A percentile compares a stretch with the other conserved stretches of the same genome.
These are phyloP conservation scores for Hippoglossus hippoglossus DNA, from an alignment of 2,797 vertebrate species.

Conservation along the genomic window DNA sequence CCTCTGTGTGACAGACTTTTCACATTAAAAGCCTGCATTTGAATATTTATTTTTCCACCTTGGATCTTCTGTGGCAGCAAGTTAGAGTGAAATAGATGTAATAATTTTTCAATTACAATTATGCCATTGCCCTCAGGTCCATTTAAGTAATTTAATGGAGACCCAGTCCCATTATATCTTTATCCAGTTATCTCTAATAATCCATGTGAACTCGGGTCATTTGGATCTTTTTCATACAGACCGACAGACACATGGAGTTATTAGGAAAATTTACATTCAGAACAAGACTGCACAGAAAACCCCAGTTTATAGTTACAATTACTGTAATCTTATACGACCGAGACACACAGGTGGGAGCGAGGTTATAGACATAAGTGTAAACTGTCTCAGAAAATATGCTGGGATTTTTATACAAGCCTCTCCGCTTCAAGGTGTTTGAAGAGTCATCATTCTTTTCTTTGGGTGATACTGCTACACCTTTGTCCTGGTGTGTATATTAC, in stretches of 20 bases:
- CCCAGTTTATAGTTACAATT: neutral
- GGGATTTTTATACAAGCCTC: neutral
- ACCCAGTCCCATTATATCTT: neutral
- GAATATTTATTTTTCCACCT: neutral
- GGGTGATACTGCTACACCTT: neutral
- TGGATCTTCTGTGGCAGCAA: neutral
- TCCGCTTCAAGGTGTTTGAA: neutral
- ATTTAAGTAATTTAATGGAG: neutral
- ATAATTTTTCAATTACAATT: constrained; percentile 3
- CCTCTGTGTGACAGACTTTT: neutral
- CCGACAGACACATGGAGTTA: no score
- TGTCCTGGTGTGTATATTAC: neutral
- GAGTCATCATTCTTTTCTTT: neutral
- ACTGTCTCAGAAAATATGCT: no score
- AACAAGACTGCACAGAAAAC: neutral
- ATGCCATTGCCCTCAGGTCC: neutral
- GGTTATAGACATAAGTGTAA: no score
- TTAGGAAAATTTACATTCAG: no score
- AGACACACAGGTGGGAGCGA: neutral
- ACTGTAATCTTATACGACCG: neutral
- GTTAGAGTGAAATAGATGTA: neutral
- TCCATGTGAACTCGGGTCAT: no score
- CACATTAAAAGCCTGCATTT: neutral
- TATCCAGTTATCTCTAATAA: neutral
- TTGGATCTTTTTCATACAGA: no score